Evolutionary conservation across 1,140 invertebrate species (phyloP).

Genomic region (Habropoda laboriosa): DNA sequence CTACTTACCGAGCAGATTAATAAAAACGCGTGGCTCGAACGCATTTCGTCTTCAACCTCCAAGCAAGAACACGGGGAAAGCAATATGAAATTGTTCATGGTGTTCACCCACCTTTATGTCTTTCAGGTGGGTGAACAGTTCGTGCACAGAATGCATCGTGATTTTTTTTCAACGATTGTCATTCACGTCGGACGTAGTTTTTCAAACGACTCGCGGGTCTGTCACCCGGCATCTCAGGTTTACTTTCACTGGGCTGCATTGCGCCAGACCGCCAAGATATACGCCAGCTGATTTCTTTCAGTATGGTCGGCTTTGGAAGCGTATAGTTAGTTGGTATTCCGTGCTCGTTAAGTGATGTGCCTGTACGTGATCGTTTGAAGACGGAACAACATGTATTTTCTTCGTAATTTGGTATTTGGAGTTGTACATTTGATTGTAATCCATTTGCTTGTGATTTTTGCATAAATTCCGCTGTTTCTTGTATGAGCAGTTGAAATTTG

Average conservation of each 20-base stretch:
- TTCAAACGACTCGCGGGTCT: conserved; percentile 45
- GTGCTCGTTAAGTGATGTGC: neutral
- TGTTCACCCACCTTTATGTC: conserved; percentile 44
- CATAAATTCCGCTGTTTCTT: neutral
- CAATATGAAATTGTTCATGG: conserved; percentile 8
- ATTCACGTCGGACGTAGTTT: conserved; percentile 42
- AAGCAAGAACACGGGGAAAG: conserved; percentile 6
- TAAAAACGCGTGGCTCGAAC: neutral
- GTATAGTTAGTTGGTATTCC: conserved; percentile 44
- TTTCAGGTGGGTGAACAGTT: neutral
- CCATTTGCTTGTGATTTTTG: neutral
- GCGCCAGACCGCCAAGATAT: conserved; percentile 28
- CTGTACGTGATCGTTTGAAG: neutral
- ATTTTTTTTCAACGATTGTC: conserved; percentile 44
- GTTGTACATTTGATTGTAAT: neutral
- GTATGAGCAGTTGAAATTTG: too few species aligned
- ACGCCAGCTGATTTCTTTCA: conserved; percentile 27
- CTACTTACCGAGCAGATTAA: conserved; percentile 48
- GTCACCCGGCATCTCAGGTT: conserved; percentile 3
- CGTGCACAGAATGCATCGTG: conserved; percentile 49
- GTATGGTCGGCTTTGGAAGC: neutral
- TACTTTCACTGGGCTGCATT: conserved; percentile 63
- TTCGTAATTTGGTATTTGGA: conserved; percentile 24
- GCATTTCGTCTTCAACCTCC: neutral
- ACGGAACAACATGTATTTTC: conserved; percentile 13